Base-by-base conservation (phyloP, 1,140 invertebrate species). In the Sesamia nonagrioides region DNA sequence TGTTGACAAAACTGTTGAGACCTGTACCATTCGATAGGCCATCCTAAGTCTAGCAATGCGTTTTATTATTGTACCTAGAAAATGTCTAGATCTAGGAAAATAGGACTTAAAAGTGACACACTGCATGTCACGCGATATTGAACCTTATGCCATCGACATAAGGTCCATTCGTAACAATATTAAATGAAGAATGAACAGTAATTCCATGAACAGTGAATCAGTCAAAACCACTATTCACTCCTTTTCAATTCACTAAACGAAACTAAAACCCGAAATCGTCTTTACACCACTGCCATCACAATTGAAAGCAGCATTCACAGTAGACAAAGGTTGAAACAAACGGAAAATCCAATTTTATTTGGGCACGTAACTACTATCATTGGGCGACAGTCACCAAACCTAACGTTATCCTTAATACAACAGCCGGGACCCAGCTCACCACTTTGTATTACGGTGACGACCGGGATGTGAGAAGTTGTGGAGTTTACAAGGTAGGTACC, bases 391-490 rank as follows among this genome's bases (percentile, higher is more conserved):
- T 73, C 52, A 17, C 60, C 60, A 9, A 21, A 69, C 17, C 37
- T 45, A 40, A 13, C 50, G 33, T 73, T 73, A 73, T 56, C 69
- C 69, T 73, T 58, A 73, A 69, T 37, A 63, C 60, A 15, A 69
- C 61, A 66, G 48, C 6, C 15, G 37, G 35, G 60, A 40, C 9
- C 37, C 33, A 35, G 27, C 52, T 56, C 33, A 37, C 69, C 50
- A 72, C 50, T 56, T 37, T 52, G 33, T 69, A 18, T 27, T 69
- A 48, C 6, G 18, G 54, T n/a, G 37, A 18, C 6, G 9, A 63
- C 35, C 11, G 6, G 8, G 60, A 63, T 63, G 60, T 42, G n/a
- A 4, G 37, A 63, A 63, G n/a, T 42, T 63, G 8, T 63, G 37
- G 60, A 42, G 27, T n/a, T n/a, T n/a, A n/a, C n/a, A n/a, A n/a